Evolutionary conservation across 1,140 invertebrate species (phyloP), one percentile per base, ranked within the genome.

Genomic region (Caenorhabditis remanei): DNA sequence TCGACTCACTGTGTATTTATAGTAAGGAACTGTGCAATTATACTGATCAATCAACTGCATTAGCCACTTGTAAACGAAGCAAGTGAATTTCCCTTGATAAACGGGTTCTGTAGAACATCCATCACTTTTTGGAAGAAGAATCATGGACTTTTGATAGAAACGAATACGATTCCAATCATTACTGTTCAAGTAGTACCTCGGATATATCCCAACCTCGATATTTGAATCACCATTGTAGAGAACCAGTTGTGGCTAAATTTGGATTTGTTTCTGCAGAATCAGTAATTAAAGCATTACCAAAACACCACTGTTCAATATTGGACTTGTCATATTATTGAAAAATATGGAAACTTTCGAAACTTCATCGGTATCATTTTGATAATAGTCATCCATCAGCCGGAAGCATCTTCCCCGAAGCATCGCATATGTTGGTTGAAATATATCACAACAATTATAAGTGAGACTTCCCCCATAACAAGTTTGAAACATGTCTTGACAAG

Each of bases 391-490:
- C 2, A 56, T 50, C 5, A 87, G 32, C 8, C 86, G 43, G 79
- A 83, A 87, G 55, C 86, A 87, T 83, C 85, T 86, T 48, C 86
- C 86, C 32, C 86, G 75, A 14, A 83, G 61, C 71, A 87, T 87
- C 8, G 55, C 86, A 84, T 87, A 87, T 9, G 75, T 87, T n/a
- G 86, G 86, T 50, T 87, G 48, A 41, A 87, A 87, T 46, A 87
- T 65, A 46, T 82, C 79, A 32, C 86, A 87, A 55, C 86, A 87
- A 14, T 87, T 83, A 14, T 56, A 65, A 3, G 50, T 71, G 2
- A 32, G 7, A 32, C 65, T 63, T 19, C 86, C 86, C 1, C 65
- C 67, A 11, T 71, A 87, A 58, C 86, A 87, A 50, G 71, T 83
- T 40, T 87, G 67, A 56, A 87, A 87, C 9, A 87, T 3, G 6